These are phyloP conservation scores for Tethea ocularis DNA, from an alignment of 2,888 invertebrate species.

Conservation along the genomic window DNA sequence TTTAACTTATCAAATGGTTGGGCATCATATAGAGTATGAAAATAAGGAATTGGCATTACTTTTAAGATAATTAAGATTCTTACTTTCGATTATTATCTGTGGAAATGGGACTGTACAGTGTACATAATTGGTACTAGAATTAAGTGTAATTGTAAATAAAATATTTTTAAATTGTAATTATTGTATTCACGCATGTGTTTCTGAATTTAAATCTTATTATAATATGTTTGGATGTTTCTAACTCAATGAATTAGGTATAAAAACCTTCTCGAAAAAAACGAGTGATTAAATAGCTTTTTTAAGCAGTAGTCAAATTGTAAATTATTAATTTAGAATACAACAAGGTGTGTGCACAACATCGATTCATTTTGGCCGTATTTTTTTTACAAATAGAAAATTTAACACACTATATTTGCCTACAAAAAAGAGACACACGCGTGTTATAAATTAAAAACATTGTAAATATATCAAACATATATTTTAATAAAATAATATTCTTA, in stretches of 20 bases:
- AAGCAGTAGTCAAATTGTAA: no score
- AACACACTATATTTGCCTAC: neutral
- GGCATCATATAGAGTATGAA: neutral
- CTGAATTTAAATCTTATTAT: neutral
- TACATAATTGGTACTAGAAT: neutral
- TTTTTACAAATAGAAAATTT: no score
- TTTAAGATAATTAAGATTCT: neutral
- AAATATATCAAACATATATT: conserved; percentile 11
- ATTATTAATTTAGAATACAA: no score
- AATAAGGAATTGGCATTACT: neutral
- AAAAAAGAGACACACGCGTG: neutral
- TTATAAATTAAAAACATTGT: neutral
- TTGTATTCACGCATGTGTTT: neutral
- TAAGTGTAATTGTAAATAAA: neutral
- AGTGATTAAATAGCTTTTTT: no score
- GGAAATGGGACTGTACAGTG: neutral
- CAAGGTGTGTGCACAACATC: no score
- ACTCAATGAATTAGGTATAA: no score
- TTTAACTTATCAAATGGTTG: neutral
- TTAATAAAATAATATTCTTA: conserved; percentile 48
- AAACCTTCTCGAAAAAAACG: no score
- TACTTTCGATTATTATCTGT: neutral
- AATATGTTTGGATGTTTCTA: no score
- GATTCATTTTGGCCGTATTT: no score
- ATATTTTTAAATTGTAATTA: neutral